A percentile compares a stretch with the other conserved stretches of the same genome.
These are phyloP conservation scores for Melospiza georgiana DNA, from an alignment of 2,113 vertebrate genomes.

Conservation along the genomic window DNA sequence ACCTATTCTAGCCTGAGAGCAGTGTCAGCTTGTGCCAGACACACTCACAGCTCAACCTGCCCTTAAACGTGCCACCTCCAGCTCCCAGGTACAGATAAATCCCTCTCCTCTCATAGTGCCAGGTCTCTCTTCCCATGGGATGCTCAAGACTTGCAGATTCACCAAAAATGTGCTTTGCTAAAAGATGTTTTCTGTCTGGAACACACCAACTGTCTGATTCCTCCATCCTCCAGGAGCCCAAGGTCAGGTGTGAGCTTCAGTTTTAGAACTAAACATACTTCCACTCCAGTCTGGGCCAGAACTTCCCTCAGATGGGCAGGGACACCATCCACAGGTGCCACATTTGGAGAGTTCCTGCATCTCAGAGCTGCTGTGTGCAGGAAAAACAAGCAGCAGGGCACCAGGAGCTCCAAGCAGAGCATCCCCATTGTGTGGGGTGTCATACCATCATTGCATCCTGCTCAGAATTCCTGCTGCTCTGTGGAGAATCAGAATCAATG, in stretches of 20 bases:
- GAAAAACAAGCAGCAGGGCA: no score
- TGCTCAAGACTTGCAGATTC: not conserved
- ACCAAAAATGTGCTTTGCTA: not conserved
- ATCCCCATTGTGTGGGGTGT: rapidly evolving
- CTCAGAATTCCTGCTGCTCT: not conserved
- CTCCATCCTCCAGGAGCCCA: not conserved
- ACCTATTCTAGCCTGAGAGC: not conserved
- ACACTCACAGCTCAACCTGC: not conserved
- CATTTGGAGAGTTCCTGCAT: not conserved
- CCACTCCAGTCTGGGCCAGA: not conserved
- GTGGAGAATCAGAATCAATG: rapidly evolving
- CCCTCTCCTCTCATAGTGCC: rapidly evolving
- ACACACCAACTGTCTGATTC: rapidly evolving
- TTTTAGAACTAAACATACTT: rapidly evolving
- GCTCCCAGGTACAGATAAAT: rapidly evolving
- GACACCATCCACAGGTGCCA: not conserved
- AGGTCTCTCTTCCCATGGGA: not conserved
- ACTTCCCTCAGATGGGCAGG: not conserved
- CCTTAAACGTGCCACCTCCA: rapidly evolving
- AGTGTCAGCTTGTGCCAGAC: not conserved
- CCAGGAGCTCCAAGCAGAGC: not conserved
- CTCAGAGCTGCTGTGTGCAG: no score
- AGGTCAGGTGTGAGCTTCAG: not conserved
- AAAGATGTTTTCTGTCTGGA: not conserved
- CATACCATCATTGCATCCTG: not conserved